These are phyloP conservation scores for Nannobrachium achirus DNA, from an alignment of 2,113 vertebrate species.

Conservation along the genomic window DNA sequence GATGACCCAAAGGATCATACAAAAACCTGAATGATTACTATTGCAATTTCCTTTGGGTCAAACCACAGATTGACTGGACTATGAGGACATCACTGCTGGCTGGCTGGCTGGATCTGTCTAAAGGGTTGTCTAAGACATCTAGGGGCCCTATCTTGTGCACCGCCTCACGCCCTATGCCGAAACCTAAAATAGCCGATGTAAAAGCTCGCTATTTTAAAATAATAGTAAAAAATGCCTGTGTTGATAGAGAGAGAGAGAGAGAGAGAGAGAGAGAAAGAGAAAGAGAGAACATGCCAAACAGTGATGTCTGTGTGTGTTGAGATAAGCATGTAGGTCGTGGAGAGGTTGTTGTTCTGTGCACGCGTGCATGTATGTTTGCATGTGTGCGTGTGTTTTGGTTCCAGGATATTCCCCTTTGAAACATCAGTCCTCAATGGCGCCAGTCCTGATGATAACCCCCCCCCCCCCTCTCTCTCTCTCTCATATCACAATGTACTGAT, in stretches of 20 bases:
- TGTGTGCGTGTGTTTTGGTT: constrained; percentile 13
- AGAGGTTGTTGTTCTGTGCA: constrained; percentile 52
- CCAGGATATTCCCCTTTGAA: constrained; percentile 41
- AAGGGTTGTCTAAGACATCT: too few relatives aligned
- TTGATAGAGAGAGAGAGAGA: constrained; percentile 22
- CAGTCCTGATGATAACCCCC: constrained; percentile 35
- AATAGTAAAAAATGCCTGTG: too few relatives aligned
- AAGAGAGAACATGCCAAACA: too few relatives aligned
- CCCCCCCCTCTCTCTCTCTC: constrained; percentile 8
- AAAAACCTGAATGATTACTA: too few relatives aligned
- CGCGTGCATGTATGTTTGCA: constrained; percentile 7
- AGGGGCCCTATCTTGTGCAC: background rate
- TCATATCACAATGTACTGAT: constrained; percentile 11
- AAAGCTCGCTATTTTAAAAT: too few relatives aligned
- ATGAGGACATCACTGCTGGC: too few relatives aligned
- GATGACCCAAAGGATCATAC: too few relatives aligned
- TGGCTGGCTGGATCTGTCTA: too few relatives aligned
- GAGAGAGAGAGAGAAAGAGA: constrained; percentile 64
- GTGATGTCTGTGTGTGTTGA: constrained; percentile 67
- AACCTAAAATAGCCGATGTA: background rate
- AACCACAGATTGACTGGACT: too few relatives aligned
- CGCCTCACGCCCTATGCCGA: background rate
- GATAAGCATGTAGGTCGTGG: constrained; percentile 69
- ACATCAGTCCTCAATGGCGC: constrained; percentile 41
- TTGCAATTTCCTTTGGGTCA: too few relatives aligned